Evolutionary conservation across 2,113 vertebrate genomes (phyloP), one percentile per base, ranked within the genome.

Genomic region (Nerophis ophidion): DNA sequence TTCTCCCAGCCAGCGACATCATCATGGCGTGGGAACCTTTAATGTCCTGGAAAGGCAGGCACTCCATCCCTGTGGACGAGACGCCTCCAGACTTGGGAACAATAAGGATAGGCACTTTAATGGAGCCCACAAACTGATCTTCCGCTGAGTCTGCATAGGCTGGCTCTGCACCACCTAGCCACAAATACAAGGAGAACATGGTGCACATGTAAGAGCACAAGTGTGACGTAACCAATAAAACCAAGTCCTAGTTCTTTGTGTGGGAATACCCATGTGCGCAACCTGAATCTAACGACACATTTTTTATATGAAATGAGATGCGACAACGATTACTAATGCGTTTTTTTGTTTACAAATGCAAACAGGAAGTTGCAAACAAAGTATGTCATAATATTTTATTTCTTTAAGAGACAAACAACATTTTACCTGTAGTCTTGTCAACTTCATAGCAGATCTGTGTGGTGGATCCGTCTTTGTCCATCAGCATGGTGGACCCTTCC

Each of bases 71-170:
- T 6, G 91, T 72, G 58, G 93, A 80, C 16, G 91, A 90, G 70
- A 93, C 79, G 48, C 92, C 94, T 40, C 91, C 83, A 10, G 63
- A 82, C 86, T 93, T 95, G 64, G 95, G 95, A 48, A 99, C 91
- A 40, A 99, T 98, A 72, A 98, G 83, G 77, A 98, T 95, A 81
- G 96, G 96, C 83, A 98, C 96, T 92, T 98, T 96, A 85, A 99
- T 94, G 0, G 92, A 90, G 57, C 92, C 91, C 59, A 92, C 70
- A 17, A 92, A 71, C 5, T 93, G 87, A 57, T 98, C 95, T 72
- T 98, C 96, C 48, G 90, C 89, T 34, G 86, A 80, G 72, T 91
- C 90, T 26, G 87, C 86, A 73, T 91, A 90, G 11, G 86, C 87
- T 57, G 89, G 88, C 63, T 91, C 90, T 47, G 82, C 75, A 49